These are phyloP conservation scores for Drosophila sordidapex DNA, from an alignment of 2,888 invertebrate species.

Conservation along the genomic window DNA sequence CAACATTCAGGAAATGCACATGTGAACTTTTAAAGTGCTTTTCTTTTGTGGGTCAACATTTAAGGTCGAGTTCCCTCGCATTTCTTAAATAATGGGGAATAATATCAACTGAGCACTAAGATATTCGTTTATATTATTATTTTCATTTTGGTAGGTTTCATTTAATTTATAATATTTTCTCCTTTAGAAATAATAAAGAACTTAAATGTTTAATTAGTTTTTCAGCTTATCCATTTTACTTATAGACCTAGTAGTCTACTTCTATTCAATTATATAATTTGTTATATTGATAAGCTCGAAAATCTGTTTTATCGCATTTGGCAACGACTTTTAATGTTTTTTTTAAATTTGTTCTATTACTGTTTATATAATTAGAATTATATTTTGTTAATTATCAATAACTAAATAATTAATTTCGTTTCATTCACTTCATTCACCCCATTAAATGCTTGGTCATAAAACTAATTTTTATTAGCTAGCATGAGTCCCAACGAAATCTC, in stretches of 20 bases:
- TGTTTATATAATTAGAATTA: background rate
- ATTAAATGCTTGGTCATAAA: constrained; percentile 1
- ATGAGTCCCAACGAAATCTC: constrained; percentile 20
- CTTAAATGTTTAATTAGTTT: background rate
- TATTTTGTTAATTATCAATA: background rate
- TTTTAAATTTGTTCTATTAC: background rate
- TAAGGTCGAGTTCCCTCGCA: constrained; percentile 11
- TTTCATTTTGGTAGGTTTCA: background rate
- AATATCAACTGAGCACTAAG: background rate
- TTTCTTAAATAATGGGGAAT: background rate
- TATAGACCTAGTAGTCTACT: background rate
- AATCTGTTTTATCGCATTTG: background rate
- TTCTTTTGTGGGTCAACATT: constrained; percentile 30
- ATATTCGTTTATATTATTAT: background rate
- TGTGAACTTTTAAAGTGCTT: constrained; percentile 6
- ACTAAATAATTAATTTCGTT: background rate
- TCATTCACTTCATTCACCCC: background rate
- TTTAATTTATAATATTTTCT: too few relatives aligned
- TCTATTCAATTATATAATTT: background rate
- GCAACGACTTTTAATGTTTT: background rate
- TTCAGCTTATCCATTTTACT: background rate
- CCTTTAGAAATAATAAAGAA: too few relatives aligned
- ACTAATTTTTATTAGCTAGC: constrained; percentile 1
- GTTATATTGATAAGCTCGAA: background rate
- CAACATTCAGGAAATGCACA: constrained; percentile 40